Evolutionary conservation across 2,113 vertebrate genomes (phyloP), one percentile per base, ranked within the genome.

Genomic region (Trachemys scripta): DNA sequence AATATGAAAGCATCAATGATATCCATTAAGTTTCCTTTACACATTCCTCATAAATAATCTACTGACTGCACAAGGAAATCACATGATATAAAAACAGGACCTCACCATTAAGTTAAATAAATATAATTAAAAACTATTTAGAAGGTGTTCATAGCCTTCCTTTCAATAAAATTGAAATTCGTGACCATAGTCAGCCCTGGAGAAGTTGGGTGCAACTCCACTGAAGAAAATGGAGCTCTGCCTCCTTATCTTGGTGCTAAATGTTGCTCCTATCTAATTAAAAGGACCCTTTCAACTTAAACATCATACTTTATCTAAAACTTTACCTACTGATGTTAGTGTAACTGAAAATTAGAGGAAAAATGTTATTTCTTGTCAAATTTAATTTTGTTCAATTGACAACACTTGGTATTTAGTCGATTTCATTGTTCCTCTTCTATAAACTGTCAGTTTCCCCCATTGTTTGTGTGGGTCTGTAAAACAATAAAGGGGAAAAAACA

Each of bases 271-370:
- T n/a, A 69, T n/a, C 35, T 69, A 69, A 69, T 69, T 69, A 3
- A n/a, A 69, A 69, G 59, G 6, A 38, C n/a, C 19, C 19, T 72
- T 72, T 38, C 65, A 38, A 72, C 4, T 72, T 72, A 72, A 72
- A 22, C 17, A 72, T 38, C 65, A 72, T 22, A 38, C n/a, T 38
- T 38, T 20, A 20, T n/a, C 35, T 69, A 69, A 69, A 65, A 29
- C 65, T 12, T 87, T 38, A 53, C 27, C 0, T 3, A 25, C 65
- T 81, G 4, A 83, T 51, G 20, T 5, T 0, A 8, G 9, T 47
- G 89, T 82, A 42, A 80, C 12, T 72, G 65, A 72, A 20, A 72
- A 72, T 72, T 38, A 38, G 19, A 72, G 16, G 62, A n/a, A 69
- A 35, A 69, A 69, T 19, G 16, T 17, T 65, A 10, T 35, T 17